These are phyloP conservation scores for Silurus glanis DNA, from an alignment of 2,113 vertebrate species.

Conservation along the genomic window DNA sequence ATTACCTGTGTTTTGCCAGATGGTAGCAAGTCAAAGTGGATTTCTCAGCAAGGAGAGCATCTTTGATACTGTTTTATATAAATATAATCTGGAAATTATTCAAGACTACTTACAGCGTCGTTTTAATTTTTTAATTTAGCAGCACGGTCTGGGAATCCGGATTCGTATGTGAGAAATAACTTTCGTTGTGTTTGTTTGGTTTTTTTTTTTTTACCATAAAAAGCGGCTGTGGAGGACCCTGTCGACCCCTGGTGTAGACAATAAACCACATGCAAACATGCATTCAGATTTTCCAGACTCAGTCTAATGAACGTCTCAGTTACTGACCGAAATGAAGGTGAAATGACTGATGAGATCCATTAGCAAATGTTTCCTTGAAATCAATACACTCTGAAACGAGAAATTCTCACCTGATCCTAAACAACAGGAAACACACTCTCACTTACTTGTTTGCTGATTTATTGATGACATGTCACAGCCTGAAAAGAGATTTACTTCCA, in stretches of 20 bases:
- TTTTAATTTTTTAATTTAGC: neutral
- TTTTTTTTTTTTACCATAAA: neutral
- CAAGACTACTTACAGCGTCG: neutral
- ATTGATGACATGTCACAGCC: conserved; percentile 1
- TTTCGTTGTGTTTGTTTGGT: neutral
- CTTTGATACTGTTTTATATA: no score
- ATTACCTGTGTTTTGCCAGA: neutral
- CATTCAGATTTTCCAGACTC: neutral
- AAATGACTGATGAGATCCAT: neutral
- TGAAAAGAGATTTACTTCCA: neutral
- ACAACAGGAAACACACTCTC: conserved; percentile 6
- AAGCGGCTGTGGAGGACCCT: neutral
- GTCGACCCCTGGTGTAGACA: neutral
- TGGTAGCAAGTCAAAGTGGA: neutral
- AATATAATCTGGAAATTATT: neutral
- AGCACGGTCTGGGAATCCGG: neutral
- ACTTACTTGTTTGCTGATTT: conserved; percentile 31
- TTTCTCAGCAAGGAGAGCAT: neutral
- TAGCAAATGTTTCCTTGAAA: neutral
- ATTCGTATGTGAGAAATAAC: neutral
- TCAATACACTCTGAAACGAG: neutral
- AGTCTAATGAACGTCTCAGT: neutral
- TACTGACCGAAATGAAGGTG: neutral
- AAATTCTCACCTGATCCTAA: neutral
- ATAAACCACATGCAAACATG: neutral